phyloP scores from a whole-genome alignment of 2,888 invertebrate species.

The Clivina fossor region DNA sequence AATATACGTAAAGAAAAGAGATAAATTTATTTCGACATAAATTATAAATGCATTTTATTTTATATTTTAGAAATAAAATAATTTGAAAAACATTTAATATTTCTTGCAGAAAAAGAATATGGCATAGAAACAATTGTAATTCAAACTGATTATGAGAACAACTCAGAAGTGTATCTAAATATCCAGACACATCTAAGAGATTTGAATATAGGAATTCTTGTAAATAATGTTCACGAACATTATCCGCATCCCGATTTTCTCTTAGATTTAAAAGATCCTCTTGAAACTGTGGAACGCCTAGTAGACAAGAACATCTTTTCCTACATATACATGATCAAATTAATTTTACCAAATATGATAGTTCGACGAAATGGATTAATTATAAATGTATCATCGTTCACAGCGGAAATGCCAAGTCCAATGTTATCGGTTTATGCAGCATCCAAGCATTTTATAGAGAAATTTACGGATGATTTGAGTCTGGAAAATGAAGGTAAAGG shows the following conservation, averaged over 20 bases:
- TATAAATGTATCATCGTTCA: constrained; percentile 85
- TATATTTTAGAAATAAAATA: too few species aligned
- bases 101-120: constrained; percentile 62
- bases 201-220: constrained; percentile 80
- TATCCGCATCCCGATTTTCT: constrained; percentile 83
- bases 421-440: constrained; percentile 84
- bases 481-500: constrained; percentile 74
- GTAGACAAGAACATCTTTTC: constrained; percentile 79
- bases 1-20: too few species aligned
- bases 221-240: constrained; percentile 92
- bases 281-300: too few species aligned
- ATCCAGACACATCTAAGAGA: constrained; percentile 69
- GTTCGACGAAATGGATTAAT: constrained; percentile 78
- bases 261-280: too few species aligned
- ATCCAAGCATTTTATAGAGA: constrained; percentile 84
- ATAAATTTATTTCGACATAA: too few species aligned
- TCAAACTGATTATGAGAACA: constrained; percentile 78
- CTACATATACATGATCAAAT: constrained; percentile 78
- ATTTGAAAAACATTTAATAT: too few species aligned
- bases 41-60: too few species aligned
- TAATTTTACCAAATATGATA: constrained; percentile 85
- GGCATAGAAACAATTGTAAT: constrained; percentile 77
- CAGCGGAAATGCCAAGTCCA: constrained; percentile 79
- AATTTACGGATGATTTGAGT: constrained; percentile 74
- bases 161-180: constrained; percentile 70